phyloP scores from a whole-genome alignment of 2,888 invertebrate genomes.

The Barypeithes pellucidus region DNA sequence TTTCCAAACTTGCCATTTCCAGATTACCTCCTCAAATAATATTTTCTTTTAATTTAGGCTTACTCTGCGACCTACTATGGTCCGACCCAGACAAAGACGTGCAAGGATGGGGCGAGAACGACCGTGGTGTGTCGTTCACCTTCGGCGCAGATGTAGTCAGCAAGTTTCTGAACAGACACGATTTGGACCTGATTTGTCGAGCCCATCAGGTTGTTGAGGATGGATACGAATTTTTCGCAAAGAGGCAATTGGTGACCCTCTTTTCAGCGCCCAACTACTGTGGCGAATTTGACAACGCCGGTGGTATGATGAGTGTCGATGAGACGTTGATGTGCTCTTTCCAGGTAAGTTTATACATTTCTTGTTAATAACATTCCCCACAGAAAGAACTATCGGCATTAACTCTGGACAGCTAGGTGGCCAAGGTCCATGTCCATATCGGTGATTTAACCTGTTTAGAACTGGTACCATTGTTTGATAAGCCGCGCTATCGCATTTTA shows the following conservation, averaged over 20 bases:
- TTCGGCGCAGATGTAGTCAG: slow-evolving; percentile 98
- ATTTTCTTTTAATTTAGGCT: slow-evolving; percentile 73
- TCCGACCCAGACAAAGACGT: slow-evolving; percentile 97
- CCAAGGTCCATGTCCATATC: too few species aligned
- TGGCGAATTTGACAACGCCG: slow-evolving; percentile 99
- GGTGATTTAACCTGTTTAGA: too few species aligned
- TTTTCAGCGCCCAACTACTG: slow-evolving; percentile 99
- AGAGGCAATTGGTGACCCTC: slow-evolving; percentile 96
- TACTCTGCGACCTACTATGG: slow-evolving; percentile 97
- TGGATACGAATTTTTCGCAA: slow-evolving; percentile 99
- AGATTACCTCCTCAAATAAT: too few species aligned
- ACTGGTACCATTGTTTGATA: too few species aligned
- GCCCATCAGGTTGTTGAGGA: slow-evolving; percentile 99
- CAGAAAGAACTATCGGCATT: too few species aligned
- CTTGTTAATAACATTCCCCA: too few species aligned
- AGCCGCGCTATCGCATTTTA: too few species aligned
- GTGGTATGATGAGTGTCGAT: slow-evolving; percentile 99
- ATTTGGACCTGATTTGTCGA: slow-evolving; percentile 96
- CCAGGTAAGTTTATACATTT: slow-evolving; percentile 76
- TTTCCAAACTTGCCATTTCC: too few species aligned
- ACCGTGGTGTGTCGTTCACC: slow-evolving; percentile 98
- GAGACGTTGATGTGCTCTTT: slow-evolving; percentile 99
- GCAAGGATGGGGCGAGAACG: slow-evolving; percentile 97
- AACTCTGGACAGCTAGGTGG: too few species aligned
- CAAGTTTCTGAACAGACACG: slow-evolving; percentile 96